Base-by-base conservation (phyloP, 1,140 invertebrate genomes). In the Octopus bimaculoides region DNA sequence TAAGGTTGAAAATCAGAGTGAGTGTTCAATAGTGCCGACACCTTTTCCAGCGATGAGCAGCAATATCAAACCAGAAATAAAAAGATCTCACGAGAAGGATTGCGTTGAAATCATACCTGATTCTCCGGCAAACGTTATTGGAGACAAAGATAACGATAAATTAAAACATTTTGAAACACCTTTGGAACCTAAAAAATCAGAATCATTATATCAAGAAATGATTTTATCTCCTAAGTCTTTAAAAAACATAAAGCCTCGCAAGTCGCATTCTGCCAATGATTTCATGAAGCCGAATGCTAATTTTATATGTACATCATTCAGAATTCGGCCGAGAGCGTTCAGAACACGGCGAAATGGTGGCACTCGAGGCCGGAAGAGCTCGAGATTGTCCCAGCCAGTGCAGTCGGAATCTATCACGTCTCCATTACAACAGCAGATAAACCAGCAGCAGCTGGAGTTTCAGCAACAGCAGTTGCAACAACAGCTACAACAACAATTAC, bases 281-380 rank as follows among this genome's bases (percentile, higher is more conserved):
- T 77, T 85, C 12, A 81, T 87, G n/a, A 86, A 86, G 79, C 84
- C 85, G 8, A 81, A 82, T 61, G 82, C 85, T 26, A 84, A 87
- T 75, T 87, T 87, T 71, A 83, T 87, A 9, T 88, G 86, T 79
- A 86, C 86, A 0, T 87, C 86, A 20, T 88, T 88, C 78, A 81
- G 83, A 66, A 84, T 88, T 17, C 79, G 84, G 14, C 81, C 83
- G n/a, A 61, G 82, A 61, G 77, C 81, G 10, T 79, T 4, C 80
- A 82, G 56, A 75, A 76, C 14, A 74, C 80, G 53, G 79, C 81
- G 56, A 69, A 84, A 81, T 54, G 66, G 66, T 4, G 26, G 17
- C 66, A 20, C 17, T 6, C 66, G 81, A 79, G 54, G 83, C 80
- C 54, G 81, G 78, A 75, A 71, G 55, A 78, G 78, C 56, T 12